Percentiles rank a stretch among this genome's conserved stretches.
These are phyloP conservation scores for Camponotus fellah DNA, from an alignment of 2,888 invertebrate species.

Conservation along the genomic window DNA sequence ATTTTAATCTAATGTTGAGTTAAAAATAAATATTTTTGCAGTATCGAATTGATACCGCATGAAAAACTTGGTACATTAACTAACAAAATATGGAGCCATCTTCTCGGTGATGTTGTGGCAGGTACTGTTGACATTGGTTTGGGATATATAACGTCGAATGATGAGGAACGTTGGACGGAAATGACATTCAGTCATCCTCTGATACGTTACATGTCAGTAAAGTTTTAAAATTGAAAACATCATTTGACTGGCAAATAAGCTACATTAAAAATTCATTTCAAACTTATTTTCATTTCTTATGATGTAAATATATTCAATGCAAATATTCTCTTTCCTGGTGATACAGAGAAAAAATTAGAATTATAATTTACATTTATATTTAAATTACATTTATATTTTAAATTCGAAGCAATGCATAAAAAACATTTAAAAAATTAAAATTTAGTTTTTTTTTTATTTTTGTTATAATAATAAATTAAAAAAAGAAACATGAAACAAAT, in stretches of 20 bases:
- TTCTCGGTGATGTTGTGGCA: slow-evolving; percentile 88
- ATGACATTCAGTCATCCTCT: slow-evolving; percentile 89
- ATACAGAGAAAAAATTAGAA: neutral
- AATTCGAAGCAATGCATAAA: neutral
- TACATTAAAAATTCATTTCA: neutral
- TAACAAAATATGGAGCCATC: slow-evolving; percentile 89
- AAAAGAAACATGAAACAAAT: neutral
- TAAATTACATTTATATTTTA: no score
- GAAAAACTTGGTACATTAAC: slow-evolving; percentile 84
- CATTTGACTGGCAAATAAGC: neutral
- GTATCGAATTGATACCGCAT: slow-evolving; percentile 79
- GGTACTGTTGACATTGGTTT: slow-evolving; percentile 88
- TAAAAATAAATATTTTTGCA: slow-evolving; percentile 56
- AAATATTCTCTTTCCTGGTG: slow-evolving; percentile 2
- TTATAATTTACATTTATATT: neutral
- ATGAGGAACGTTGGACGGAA: slow-evolving; percentile 87
- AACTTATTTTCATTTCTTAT: neutral
- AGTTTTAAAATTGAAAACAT: neutral
- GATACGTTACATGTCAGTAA: slow-evolving; percentile 88
- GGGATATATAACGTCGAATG: slow-evolving; percentile 88
- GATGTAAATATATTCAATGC: neutral
- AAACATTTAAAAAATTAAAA: neutral
- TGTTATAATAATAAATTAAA: neutral
- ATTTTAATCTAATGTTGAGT: neutral
- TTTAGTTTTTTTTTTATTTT: neutral